phyloP scores from a whole-genome alignment of 2,888 invertebrate species.

The Ectemnius lituratus region DNA sequence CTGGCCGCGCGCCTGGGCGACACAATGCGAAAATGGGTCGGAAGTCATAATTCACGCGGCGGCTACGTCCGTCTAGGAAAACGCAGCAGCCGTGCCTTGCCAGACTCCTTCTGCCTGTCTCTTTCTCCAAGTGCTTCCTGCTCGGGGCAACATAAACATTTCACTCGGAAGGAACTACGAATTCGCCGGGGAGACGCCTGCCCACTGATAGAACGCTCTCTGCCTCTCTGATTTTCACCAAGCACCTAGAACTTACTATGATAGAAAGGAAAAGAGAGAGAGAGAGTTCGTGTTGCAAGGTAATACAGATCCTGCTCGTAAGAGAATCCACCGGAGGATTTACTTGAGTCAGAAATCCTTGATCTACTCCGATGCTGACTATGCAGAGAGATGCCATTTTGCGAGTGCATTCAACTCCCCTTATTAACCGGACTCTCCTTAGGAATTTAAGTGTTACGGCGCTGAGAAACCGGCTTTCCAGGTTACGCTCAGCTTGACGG shows the following conservation, averaged over 20 bases:
- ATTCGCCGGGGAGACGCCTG: constrained; percentile 41
- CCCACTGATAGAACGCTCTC: constrained; percentile 28
- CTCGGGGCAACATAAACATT: constrained; percentile 46
- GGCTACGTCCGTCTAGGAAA: constrained; percentile 42
- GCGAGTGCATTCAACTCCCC: not conserved
- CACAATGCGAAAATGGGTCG: constrained; percentile 72
- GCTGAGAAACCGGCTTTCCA: not conserved
- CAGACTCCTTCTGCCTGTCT: constrained; percentile 1
- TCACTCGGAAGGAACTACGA: constrained; percentile 48
- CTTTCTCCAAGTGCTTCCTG: constrained; percentile 33
- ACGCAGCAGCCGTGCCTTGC: constrained; percentile 23
- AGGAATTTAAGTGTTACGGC: not conserved
- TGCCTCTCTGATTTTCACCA: constrained; percentile 43
- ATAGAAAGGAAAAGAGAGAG: not conserved
- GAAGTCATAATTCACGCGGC: constrained; percentile 72
- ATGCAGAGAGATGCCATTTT: constrained; percentile 1
- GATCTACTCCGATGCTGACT: constrained; percentile 17
- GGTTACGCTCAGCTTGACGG: not conserved
- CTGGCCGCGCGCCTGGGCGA: constrained; percentile 46
- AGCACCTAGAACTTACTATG: not conserved
- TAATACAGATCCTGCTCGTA: too few species aligned
- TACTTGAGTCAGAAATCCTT: constrained; percentile 23
- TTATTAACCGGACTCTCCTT: not conserved
- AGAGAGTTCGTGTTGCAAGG: too few species aligned
- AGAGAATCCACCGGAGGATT: too few species aligned